phyloP scores from a whole-genome alignment of 2,113 vertebrate genomes.

The Arizona elegans region DNA sequence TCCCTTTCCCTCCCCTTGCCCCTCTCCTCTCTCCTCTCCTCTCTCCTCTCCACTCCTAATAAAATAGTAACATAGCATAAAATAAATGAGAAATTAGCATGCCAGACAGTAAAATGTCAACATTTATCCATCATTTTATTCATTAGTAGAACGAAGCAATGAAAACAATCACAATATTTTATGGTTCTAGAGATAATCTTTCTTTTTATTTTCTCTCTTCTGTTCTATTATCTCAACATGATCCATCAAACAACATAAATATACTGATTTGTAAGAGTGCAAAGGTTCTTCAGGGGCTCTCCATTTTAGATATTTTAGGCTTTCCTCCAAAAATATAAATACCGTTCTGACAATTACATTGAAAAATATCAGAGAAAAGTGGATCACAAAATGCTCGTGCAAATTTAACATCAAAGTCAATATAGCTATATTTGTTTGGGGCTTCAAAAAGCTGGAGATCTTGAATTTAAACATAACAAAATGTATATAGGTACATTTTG shows the following conservation, averaged over 20 bases:
- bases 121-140: not conserved
- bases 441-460: not conserved
- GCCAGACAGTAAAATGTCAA: not conserved
- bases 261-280: not conserved
- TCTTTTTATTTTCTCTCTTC: not conserved
- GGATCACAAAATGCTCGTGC: not conserved
- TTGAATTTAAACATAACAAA: not conserved
- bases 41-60: no score
- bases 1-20: no score
- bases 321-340: not conserved
- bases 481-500: no score
- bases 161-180: not conserved
- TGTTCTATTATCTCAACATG: not conserved
- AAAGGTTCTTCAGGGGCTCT: not conserved
- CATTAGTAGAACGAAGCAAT: not conserved
- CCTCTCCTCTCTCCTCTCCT: no score
- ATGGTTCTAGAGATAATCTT: not conserved
- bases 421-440: not conserved
- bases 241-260: not conserved
- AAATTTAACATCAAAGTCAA: not conserved
- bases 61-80: not conserved
- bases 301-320: not conserved
- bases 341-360: not conserved
- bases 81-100: not conserved
- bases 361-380: not conserved